Conservation (phyloP, 2,888 invertebrate species). For the Ophion obscuratus region DNA sequence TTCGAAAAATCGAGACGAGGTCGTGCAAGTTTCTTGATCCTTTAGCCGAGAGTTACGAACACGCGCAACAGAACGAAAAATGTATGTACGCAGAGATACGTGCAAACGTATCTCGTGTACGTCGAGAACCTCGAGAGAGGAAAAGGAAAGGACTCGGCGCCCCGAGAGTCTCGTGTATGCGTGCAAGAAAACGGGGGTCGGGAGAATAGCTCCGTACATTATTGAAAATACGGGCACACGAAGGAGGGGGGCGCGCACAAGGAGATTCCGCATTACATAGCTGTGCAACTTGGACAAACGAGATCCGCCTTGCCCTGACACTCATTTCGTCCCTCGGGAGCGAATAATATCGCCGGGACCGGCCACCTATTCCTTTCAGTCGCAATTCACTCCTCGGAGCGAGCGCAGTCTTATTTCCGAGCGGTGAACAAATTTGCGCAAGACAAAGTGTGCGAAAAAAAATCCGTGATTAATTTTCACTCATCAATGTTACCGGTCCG, state of each 20-base stretch:
- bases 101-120: background rate
- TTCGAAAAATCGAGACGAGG: slow-evolving; percentile 64
- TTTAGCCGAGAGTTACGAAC: slow-evolving; percentile 52
- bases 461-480: too few relatives aligned
- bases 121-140: slow-evolving; percentile 46
- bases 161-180: background rate
- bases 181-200: slow-evolving; percentile 20
- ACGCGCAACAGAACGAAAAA: slow-evolving; percentile 37
- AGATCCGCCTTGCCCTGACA: slow-evolving; percentile 49
- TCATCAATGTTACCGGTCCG: too few relatives aligned
- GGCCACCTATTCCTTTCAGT: slow-evolving; percentile 51
- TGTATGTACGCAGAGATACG: slow-evolving; percentile 8
- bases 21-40: slow-evolving; percentile 70
- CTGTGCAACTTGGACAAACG: slow-evolving; percentile 47
- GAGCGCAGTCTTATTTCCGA: slow-evolving; percentile 19
- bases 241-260: background rate
- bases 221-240: slow-evolving; percentile 9
- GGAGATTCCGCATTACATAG: slow-evolving; percentile 7
- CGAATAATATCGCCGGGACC: slow-evolving; percentile 44
- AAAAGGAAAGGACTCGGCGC: slow-evolving; percentile 63
- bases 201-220: slow-evolving; percentile 16
- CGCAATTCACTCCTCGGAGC: slow-evolving; percentile 42
- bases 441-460: too few relatives aligned
- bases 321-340: slow-evolving; percentile 53
- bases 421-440: too few relatives aligned